Evolutionary conservation across 1,140 invertebrate genomes (phyloP).

Genomic region (Acromyrmex heyeri): DNA sequence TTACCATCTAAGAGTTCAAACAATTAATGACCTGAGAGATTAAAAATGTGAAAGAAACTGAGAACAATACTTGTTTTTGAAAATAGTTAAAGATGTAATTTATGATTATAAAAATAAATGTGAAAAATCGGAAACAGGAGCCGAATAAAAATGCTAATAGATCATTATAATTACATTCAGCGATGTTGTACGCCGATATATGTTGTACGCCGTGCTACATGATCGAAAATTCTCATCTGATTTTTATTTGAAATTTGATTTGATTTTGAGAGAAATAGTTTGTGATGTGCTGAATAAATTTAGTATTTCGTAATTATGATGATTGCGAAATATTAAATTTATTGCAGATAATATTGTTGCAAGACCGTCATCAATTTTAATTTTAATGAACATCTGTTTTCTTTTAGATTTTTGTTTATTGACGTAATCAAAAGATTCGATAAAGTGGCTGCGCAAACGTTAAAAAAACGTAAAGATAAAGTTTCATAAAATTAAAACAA

Average conservation of each 20-base stretch:
- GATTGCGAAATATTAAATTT: not conserved
- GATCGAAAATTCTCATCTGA: not conserved
- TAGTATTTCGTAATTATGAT: not conserved
- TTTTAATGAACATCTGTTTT: not conserved
- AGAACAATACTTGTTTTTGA: not conserved
- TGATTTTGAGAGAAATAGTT: not conserved
- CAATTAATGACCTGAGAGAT: not conserved
- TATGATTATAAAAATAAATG: not conserved
- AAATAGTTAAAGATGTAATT: not conserved
- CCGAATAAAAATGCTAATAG: slow-evolving; percentile 19
- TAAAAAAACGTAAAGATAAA: not conserved
- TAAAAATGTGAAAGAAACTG: slow-evolving; percentile 3
- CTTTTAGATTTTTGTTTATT: not conserved
- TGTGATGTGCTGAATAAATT: not conserved
- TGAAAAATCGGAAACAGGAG: not conserved
- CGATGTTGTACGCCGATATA: too few relatives aligned
- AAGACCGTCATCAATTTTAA: not conserved
- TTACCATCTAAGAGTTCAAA: not conserved
- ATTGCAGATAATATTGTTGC: not conserved
- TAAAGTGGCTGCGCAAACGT: not conserved
- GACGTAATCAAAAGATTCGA: not conserved
- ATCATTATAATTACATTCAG: not conserved
- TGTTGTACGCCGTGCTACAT: not conserved
- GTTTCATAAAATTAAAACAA: not conserved
- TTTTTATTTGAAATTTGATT: slow-evolving; percentile 20